Conservation (phyloP, 1,140 invertebrate species). For the Diabrotica virgifera region DNA sequence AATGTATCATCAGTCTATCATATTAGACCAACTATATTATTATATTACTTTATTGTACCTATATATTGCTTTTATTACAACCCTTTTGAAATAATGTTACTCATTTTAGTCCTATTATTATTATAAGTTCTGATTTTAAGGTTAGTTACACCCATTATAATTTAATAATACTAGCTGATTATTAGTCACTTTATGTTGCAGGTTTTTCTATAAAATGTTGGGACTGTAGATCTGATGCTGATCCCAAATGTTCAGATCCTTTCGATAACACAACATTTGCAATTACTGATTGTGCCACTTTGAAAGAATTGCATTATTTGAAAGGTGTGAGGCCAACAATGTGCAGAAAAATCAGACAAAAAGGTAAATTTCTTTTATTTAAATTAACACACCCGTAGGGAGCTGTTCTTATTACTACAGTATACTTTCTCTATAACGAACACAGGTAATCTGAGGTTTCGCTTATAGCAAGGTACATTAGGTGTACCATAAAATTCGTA, state of each 20-base stretch:
- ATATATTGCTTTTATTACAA: no score
- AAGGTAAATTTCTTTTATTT: no score
- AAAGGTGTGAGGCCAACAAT: slow-evolving; percentile 72
- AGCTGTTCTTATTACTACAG: no score
- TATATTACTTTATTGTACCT: no score
- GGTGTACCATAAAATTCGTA: no score
- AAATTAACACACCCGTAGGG: no score
- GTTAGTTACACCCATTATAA: neutral
- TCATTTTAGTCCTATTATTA: neutral
- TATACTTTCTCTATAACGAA: no score
- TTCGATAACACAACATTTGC: slow-evolving; percentile 88
- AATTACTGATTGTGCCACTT: slow-evolving; percentile 78
- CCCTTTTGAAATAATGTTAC: no score
- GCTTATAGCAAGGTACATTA: no score
- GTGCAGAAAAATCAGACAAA: slow-evolving; percentile 91
- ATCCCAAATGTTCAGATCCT: slow-evolving; percentile 89
- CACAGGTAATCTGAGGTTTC: no score
- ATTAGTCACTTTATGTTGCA: neutral
- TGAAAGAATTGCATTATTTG: slow-evolving; percentile 63
- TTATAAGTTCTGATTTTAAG: neutral
- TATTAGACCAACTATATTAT: neutral
- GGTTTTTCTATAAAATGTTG: slow-evolving; percentile 77
- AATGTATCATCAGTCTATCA: neutral
- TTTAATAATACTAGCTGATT: neutral
- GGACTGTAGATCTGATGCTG: slow-evolving; percentile 83